Base-by-base conservation (phyloP, 2,797 vertebrate species). In the Glyptemys insculpta region DNA sequence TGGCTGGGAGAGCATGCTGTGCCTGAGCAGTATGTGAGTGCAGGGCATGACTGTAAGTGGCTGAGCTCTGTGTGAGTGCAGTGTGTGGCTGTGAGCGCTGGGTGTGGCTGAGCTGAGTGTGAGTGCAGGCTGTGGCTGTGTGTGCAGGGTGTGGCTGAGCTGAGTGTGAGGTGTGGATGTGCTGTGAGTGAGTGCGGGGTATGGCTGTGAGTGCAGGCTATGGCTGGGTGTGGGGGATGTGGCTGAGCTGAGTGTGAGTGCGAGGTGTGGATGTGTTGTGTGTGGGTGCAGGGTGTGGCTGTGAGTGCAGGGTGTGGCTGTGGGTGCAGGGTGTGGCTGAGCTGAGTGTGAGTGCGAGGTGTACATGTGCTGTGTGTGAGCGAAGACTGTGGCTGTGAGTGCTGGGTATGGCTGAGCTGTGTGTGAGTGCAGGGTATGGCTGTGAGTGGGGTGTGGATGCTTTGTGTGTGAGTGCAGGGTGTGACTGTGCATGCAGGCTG, bases 361-460 rank as follows among this genome's bases (percentile, higher is more conserved):
- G 52, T 52, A 18, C 52, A 52, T 52, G 52, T 52, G 16, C 52
- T 34, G 27, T 80, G 16, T 92, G 74, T 53, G 34, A 65, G 37
- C 10, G 21, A 10, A 23, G 19, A 6, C 18, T 34, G 41, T 34
- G 34, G 16, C 11, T 3, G n/a, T 72, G 53, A 12, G 3, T 83
- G 50, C 80, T 50, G 11, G 27, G 12, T 59, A 12, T 14, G 29
- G 27, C 57, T 59, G 57, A 29, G 57, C 25, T 59, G 11, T 29
- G 27, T n/a, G 29, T 72, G 53, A 12, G 3, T 83, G 50, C 82
- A 68, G 16, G 79, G 14, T 6, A 14, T 0, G 0, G 1, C 15
- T 12, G 1, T 3, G 41, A 56, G 41, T 56, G 18, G 7, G 44
- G 44, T 56, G 18, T 47, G 44, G 44, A 47, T 44, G 44, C 41